A percentile compares a stretch with the other conserved stretches of the same genome.
Evolutionary conservation across 2,888 invertebrate genomes (phyloP).

Genomic region (Pachymerium ferrugineum): DNA sequence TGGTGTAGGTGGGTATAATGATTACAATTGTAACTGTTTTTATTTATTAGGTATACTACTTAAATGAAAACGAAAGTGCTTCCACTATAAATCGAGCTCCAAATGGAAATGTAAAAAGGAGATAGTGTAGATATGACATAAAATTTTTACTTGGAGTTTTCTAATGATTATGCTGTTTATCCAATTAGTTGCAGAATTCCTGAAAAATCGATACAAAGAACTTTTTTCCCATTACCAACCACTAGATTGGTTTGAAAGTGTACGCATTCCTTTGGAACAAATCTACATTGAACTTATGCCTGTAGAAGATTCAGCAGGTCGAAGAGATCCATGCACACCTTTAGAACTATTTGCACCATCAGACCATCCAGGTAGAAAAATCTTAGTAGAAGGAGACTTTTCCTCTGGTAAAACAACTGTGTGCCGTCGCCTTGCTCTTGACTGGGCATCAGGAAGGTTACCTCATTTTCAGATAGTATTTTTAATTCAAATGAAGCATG

Average conservation of each 20-base stretch:
- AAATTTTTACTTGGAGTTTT: too few species aligned
- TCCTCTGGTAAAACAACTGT: conserved; percentile 23
- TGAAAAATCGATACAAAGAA: conserved; percentile 11
- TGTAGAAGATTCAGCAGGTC: conserved; percentile 23
- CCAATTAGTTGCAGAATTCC: conserved; percentile 21
- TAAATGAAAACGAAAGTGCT: neutral
- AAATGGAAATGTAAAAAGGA: too few species aligned
- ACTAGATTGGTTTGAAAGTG: neutral
- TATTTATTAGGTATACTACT: too few species aligned
- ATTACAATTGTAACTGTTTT: too few species aligned
- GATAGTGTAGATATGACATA: too few species aligned
- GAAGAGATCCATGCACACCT: conserved; percentile 1
- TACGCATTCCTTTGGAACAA: neutral
- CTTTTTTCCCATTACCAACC: conserved; percentile 26
- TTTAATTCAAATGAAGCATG: conserved; percentile 23
- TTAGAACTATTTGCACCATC: conserved; percentile 8
- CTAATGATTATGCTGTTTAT: neutral
- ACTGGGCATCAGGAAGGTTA: conserved; percentile 25
- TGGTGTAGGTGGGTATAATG: too few species aligned
- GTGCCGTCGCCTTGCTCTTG: conserved; percentile 27
- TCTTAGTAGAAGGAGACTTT: conserved; percentile 20
- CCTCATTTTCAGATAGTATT: conserved; percentile 25
- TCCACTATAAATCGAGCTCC: too few species aligned
- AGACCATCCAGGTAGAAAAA: neutral
- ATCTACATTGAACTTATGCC: conserved; percentile 1